phyloP scores from a whole-genome alignment of 1,140 invertebrate genomes.

The Pemphigus obesinymphae region DNA sequence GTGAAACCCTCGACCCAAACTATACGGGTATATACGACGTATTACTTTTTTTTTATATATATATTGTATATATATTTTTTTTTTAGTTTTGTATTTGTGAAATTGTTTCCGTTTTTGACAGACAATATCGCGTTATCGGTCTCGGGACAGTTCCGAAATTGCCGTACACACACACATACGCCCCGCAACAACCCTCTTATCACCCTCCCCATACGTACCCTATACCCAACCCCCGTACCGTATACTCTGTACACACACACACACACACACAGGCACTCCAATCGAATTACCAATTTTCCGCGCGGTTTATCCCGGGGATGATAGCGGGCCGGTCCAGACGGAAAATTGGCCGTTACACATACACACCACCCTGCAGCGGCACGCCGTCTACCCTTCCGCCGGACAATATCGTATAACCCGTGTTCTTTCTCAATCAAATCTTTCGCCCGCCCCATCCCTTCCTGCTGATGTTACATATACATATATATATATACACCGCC shows the following conservation, averaged over 20 bases:
- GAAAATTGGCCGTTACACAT: slow-evolving; percentile 40
- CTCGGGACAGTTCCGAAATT: slow-evolving; percentile 37
- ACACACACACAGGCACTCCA: not conserved
- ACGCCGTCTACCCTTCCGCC: not conserved
- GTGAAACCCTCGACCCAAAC: no score
- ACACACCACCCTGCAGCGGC: not conserved
- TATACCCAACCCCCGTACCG: not conserved
- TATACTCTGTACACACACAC: not conserved
- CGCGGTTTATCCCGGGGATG: slow-evolving; percentile 35
- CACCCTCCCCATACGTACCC: no score
- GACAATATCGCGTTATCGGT: slow-evolving; percentile 41
- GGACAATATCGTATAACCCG: not conserved
- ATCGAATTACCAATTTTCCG: slow-evolving; percentile 41
- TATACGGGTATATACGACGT: no score
- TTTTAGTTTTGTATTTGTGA: not conserved
- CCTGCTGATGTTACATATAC: no score
- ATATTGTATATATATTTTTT: not conserved
- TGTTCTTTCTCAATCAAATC: slow-evolving; percentile 28
- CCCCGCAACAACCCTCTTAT: no score
- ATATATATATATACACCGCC: no score
- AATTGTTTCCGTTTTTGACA: slow-evolving; percentile 39
- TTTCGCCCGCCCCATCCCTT: not conserved
- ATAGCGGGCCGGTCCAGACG: slow-evolving; percentile 39
- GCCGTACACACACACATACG: no score
- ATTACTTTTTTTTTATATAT: no score